Base-by-base conservation (phyloP, 2,797 vertebrate species). In the Hephaestus fuliginosus region DNA sequence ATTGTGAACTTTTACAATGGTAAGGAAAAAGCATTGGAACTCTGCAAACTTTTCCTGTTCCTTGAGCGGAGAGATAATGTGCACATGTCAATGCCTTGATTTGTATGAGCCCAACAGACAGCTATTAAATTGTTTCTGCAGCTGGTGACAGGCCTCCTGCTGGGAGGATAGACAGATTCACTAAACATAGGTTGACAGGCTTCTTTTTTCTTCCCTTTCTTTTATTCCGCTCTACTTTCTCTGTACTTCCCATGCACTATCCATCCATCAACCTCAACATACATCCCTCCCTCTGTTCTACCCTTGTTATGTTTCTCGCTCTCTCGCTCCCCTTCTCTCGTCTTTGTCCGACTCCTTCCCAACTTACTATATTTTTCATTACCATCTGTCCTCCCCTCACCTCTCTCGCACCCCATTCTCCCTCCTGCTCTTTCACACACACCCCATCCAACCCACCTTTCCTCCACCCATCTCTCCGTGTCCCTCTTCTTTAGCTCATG, bases 401-500 rank as follows among this genome's bases (percentile, higher is more conserved):
- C 79, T 85, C 83, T 88, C 86, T 81, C 55, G 60, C 60, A 66
- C 76, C 70, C 28, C 33, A 1, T 12, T 81, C 70, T 78, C 77
- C 71, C 79, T 60, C 76, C 46, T 78, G n/a, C 66, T 49, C 57
- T 12, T 66, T 30, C 33, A 13, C 57, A 33, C 61, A 63, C 61
- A 69, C 52, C 65, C 55, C 80, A 74, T 78, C 74, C 87, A 55
- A 52, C 84, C 76, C 78, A 65, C 71, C 81, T 83, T 46, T 65
- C 85, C 79, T 83, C 73, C 82, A 80, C 86, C 90, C 89, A 90
- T 74, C 88, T 82, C 90, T 78, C 91, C 81, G 10, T 91, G 87
- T 89, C 91, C 90, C 83, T 93, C 84, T 91, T 87, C 87, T 92
- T 88, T 95, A 99, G 98, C 96, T 99, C 95, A 99, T 99, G 98